Evolutionary conservation across 2,797 vertebrate species (phyloP).

Genomic region (Girardinus metallicus): DNA sequence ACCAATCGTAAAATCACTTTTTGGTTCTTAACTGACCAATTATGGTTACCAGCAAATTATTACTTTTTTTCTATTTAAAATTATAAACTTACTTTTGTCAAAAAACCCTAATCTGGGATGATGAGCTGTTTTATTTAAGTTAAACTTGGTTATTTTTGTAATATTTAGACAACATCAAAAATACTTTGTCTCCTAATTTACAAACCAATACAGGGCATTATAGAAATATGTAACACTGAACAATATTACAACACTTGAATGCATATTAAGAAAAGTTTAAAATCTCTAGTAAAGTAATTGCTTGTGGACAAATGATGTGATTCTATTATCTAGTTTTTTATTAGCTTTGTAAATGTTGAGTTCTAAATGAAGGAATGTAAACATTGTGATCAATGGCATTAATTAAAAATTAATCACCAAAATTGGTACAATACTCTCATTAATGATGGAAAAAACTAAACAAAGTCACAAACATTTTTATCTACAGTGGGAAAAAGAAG

Average conservation of each 20-base stretch:
- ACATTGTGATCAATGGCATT: not conserved
- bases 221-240: not conserved
- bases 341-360: not conserved
- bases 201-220: not conserved
- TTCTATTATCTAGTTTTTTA: not conserved
- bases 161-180: not conserved
- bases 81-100: not conserved
- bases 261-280: not conserved
- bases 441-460: not conserved
- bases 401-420: not conserved
- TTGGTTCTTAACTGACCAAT: not conserved
- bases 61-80: no score
- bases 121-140: not conserved
- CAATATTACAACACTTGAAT: no score
- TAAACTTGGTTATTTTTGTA: not conserved
- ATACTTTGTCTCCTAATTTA: not conserved
- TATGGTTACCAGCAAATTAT: not conserved
- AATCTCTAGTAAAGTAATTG: not conserved
- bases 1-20: constrained; percentile 11
- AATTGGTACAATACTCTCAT: not conserved
- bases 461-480: not conserved
- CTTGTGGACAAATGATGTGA: not conserved
- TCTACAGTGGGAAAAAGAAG: no score
- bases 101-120: not conserved
- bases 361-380: not conserved